A percentile compares a stretch with the other conserved stretches of the same genome.
Evolutionary conservation across 2,113 vertebrate species (phyloP).

Genomic region (Dissostichus mawsoni): DNA sequence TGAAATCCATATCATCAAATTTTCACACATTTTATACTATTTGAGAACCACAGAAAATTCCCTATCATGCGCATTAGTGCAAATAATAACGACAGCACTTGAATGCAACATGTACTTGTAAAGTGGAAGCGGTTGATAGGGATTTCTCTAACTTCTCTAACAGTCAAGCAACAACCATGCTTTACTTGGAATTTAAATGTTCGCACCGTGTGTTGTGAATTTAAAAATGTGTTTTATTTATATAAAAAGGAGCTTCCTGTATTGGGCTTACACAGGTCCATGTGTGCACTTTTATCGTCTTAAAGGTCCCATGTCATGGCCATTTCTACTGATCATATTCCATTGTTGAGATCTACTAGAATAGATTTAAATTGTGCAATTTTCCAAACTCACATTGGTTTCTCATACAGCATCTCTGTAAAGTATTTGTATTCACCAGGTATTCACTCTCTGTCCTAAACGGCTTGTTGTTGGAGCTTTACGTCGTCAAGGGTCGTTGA

Average conservation of each 20-base stretch:
- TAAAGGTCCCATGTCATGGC: neutral
- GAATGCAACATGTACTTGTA: conserved; percentile 14
- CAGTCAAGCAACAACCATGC: neutral
- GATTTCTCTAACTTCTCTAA: neutral
- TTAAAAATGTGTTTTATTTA: too few relatives aligned
- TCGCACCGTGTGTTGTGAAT: neutral
- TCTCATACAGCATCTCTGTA: too few relatives aligned
- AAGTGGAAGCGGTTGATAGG: neutral
- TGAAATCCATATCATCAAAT: neutral
- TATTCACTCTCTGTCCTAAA: too few relatives aligned
- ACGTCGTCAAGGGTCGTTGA: too few relatives aligned
- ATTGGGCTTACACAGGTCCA: neutral
- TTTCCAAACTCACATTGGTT: too few relatives aligned
- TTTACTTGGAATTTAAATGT: neutral
- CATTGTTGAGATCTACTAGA: too few relatives aligned
- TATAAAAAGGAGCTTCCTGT: too few relatives aligned
- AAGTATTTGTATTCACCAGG: too few relatives aligned
- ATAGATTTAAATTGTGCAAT: too few relatives aligned
- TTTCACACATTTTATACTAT: neutral
- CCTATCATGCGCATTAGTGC: rapidly evolving
- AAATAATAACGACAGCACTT: rapidly evolving
- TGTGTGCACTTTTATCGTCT: neutral
- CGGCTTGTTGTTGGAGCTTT: too few relatives aligned
- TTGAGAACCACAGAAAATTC: neutral
- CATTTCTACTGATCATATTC: too few relatives aligned